These are phyloP conservation scores for Siniperca scherzeri DNA, from an alignment of 2,797 vertebrate genomes.

Conservation along the genomic window DNA sequence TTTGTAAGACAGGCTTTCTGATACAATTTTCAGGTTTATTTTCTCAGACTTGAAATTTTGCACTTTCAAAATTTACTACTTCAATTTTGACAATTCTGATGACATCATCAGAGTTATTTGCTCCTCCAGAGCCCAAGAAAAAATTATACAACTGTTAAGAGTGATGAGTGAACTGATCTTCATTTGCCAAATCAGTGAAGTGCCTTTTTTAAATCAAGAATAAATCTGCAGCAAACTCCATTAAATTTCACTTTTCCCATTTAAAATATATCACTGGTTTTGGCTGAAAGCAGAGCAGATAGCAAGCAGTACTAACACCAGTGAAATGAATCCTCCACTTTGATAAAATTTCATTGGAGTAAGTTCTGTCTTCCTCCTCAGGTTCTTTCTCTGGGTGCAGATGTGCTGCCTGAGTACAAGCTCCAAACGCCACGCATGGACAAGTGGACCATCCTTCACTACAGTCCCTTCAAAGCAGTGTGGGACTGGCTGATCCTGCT, in stretches of 20 bases:
- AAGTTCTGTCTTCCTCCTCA: constrained; percentile 59
- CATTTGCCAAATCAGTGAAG: neutral
- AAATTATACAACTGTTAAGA: no score
- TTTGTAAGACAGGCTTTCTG: no score
- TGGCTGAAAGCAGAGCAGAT: neutral
- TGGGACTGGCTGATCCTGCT: constrained; percentile 99
- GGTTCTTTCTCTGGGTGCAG: constrained; percentile 97
- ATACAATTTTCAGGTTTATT: no score
- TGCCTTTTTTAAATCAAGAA: neutral
- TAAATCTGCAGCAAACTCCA: neutral
- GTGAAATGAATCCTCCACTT: neutral
- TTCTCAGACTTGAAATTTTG: no score
- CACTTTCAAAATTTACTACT: no score
- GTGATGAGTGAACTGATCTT: neutral
- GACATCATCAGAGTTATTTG: no score
- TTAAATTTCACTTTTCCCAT: neutral
- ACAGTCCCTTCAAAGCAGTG: constrained; percentile 98
- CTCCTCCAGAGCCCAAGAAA: no score
- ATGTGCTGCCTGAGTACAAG: constrained; percentile 98
- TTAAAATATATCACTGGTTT: neutral
- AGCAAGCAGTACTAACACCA: no score
- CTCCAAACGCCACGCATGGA: constrained; percentile 96
- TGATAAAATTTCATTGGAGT: neutral
- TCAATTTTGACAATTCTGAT: no score
- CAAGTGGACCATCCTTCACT: constrained; percentile 98